Conservation (phyloP, 2,888 invertebrate genomes). For the Pocota personata region DNA sequence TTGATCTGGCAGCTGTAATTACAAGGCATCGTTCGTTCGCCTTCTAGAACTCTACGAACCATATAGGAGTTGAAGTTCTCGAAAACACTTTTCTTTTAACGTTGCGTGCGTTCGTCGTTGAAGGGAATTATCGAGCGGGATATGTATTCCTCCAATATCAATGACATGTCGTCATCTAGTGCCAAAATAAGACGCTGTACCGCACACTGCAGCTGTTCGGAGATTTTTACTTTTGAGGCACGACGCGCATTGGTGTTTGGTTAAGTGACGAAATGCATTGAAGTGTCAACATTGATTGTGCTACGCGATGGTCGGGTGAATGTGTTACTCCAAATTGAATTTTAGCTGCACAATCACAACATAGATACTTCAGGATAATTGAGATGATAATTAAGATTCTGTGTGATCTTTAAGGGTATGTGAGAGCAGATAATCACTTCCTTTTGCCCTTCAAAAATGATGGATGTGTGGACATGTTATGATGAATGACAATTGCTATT, state of each 20-base stretch:
- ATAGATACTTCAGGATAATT: slow-evolving; percentile 59
- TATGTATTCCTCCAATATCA: slow-evolving; percentile 66
- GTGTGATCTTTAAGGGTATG: neutral
- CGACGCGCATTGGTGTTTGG: slow-evolving; percentile 36
- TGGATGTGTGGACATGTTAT: slow-evolving; percentile 52
- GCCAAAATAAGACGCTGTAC: slow-evolving; percentile 62
- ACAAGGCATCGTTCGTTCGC: slow-evolving; percentile 48
- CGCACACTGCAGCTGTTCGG: slow-evolving; percentile 59
- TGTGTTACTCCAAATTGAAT: slow-evolving; percentile 50
- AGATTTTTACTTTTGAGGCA: slow-evolving; percentile 46
- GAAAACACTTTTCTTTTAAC: slow-evolving; percentile 11
- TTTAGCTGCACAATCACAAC: slow-evolving; percentile 29
- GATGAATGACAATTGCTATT: slow-evolving; percentile 47
- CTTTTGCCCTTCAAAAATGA: slow-evolving; percentile 31
- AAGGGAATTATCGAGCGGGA: slow-evolving; percentile 37
- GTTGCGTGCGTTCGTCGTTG: neutral
- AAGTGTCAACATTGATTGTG: slow-evolving; percentile 67
- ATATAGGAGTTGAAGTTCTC: slow-evolving; percentile 3
- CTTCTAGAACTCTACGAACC: slow-evolving; percentile 45
- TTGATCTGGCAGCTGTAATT: slow-evolving; percentile 70
- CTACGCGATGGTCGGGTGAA: slow-evolving; percentile 36
- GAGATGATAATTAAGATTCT: slow-evolving; percentile 65
- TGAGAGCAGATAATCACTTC: slow-evolving; percentile 26
- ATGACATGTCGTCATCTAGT: slow-evolving; percentile 65
- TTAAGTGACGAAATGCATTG: slow-evolving; percentile 71